A percentile compares a stretch with the other conserved stretches of the same genome.
Conservation (phyloP, 2,797 vertebrate genomes). For the Kryptopterus vitreolus region DNA sequence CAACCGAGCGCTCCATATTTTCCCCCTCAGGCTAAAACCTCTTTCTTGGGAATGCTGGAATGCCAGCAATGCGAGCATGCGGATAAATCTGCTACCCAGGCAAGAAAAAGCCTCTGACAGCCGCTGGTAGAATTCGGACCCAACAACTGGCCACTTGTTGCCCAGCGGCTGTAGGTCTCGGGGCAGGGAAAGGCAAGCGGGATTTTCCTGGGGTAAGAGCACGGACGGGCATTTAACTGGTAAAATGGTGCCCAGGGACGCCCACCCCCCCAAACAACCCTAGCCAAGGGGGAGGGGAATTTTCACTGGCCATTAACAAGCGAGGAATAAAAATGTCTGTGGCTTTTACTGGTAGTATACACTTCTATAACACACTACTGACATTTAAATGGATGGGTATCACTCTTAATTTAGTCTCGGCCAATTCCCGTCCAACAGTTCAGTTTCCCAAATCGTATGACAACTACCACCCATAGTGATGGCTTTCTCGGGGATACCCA, state of each 20-base stretch:
- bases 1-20: constrained; percentile 4
- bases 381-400: too few relatives aligned
- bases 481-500: too few relatives aligned
- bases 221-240: not conserved
- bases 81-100: constrained; percentile 51
- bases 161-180: not conserved
- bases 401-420: too few relatives aligned
- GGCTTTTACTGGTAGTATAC: too few relatives aligned
- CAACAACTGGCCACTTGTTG: constrained; percentile 55
- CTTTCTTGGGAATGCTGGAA: constrained; percentile 59
- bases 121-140: constrained; percentile 25
- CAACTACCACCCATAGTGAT: too few relatives aligned
- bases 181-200: not conserved
- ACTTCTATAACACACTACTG: too few relatives aligned
- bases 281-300: not conserved
- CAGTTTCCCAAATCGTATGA: too few relatives aligned
- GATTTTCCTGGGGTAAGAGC: not conserved
- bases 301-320: not conserved
- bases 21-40: constrained; percentile 49
- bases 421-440: too few relatives aligned
- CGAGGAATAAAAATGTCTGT: too few relatives aligned
- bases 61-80: constrained; percentile 52
- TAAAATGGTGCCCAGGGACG: not conserved
- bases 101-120: constrained; percentile 36
- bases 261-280: not conserved